A percentile compares a stretch with the other conserved stretches of the same genome.
These are phyloP conservation scores for Lagodon rhomboides DNA, from an alignment of 2,797 vertebrate genomes.

Conservation along the genomic window DNA sequence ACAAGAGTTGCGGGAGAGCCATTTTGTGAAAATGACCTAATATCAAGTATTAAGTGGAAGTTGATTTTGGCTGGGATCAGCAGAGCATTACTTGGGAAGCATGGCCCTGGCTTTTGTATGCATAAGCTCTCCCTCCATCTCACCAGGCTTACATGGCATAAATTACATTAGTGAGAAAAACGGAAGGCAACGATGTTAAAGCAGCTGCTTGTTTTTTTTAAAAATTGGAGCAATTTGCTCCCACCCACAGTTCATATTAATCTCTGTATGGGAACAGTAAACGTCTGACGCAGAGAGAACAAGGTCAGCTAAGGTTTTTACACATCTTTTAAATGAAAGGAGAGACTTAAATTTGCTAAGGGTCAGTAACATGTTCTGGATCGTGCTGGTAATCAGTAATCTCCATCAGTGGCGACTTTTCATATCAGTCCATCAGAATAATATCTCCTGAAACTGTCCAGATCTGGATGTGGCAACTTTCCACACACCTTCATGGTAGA, in stretches of 20 bases:
- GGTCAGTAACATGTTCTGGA: slow-evolving; percentile 32
- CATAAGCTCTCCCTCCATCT: slow-evolving; percentile 22
- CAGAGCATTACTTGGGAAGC: slow-evolving; percentile 60
- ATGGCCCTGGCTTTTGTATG: slow-evolving; percentile 56
- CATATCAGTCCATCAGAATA: slow-evolving; percentile 14
- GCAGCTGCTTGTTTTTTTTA: slow-evolving; percentile 34
- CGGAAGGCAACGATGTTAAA: slow-evolving; percentile 49
- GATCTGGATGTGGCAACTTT: slow-evolving; percentile 24
- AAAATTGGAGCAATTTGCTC: slow-evolving; percentile 28
- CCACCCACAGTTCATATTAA: slow-evolving; percentile 17
- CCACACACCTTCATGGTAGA: neutral
- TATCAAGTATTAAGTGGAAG: slow-evolving; percentile 76
- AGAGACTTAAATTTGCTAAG: slow-evolving; percentile 29
- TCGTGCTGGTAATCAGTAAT: slow-evolving; percentile 47
- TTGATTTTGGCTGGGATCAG: slow-evolving; percentile 79
- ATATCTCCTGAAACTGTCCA: slow-evolving; percentile 26
- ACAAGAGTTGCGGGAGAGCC: slow-evolving; percentile 60
- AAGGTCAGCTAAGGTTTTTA: slow-evolving; percentile 32
- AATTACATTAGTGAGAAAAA: slow-evolving; percentile 60
- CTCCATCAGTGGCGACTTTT: slow-evolving; percentile 22
- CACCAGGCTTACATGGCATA: slow-evolving; percentile 41
- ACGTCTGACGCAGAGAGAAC: neutral
- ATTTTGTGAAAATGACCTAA: slow-evolving; percentile 70
- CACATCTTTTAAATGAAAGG: slow-evolving; percentile 31
- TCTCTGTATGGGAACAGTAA: slow-evolving; percentile 6